Evolutionary conservation across 2,888 invertebrate species (phyloP).

Genomic region (Harpalus rubripes): DNA sequence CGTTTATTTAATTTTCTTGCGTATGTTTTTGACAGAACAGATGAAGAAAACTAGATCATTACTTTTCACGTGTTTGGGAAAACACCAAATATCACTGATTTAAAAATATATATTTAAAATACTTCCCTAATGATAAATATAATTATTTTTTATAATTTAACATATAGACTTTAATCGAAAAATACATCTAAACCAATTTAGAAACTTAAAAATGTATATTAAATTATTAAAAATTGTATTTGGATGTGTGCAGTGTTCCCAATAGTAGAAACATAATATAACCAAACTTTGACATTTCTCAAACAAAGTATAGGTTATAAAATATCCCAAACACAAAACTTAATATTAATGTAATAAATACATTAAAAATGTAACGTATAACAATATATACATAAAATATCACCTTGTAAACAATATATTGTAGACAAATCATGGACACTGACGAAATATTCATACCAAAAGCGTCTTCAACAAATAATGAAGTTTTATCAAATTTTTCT

Average conservation of each 20-base stretch:
- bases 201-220: background rate
- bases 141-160: too few relatives aligned
- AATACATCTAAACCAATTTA: background rate
- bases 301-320: background rate
- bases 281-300: background rate
- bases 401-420: conserved; percentile 1
- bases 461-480: background rate
- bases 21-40: conserved; percentile 36
- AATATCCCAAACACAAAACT: background rate
- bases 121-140: background rate
- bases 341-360: background rate
- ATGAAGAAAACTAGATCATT: conserved; percentile 24
- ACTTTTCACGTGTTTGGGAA: conserved; percentile 35
- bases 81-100: background rate
- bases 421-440: conserved; percentile 62
- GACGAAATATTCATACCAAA: conserved; percentile 57
- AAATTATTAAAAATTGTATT: background rate
- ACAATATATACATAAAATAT: background rate
- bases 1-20: conserved; percentile 47
- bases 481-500: conserved; percentile 74
- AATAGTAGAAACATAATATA: background rate
- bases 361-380: background rate
- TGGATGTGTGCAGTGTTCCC: background rate
- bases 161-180: background rate
- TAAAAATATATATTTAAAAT: background rate